A percentile compares a stretch with the other conserved stretches of the same genome.
phyloP scores from a whole-genome alignment of 1,140 invertebrate species.

The Cydia pomonella region DNA sequence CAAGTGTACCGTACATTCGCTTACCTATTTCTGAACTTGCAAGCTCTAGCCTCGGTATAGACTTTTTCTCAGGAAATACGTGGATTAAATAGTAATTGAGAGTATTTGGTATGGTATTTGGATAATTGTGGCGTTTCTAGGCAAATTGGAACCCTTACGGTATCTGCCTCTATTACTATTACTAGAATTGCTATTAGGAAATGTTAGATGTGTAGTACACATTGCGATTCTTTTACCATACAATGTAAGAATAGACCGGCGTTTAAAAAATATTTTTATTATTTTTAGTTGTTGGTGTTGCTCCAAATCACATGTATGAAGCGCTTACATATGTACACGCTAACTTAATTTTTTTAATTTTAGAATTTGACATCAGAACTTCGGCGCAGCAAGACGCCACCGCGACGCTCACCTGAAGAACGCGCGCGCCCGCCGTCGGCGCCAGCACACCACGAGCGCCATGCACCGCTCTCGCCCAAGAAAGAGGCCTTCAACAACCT shows the following conservation, averaged over 20 bases:
- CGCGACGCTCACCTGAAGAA: constrained; percentile 71
- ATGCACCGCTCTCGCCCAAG: constrained; percentile 79
- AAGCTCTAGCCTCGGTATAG: background rate
- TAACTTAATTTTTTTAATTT: constrained; percentile 36
- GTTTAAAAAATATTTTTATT: too few relatives aligned
- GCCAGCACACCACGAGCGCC: constrained; percentile 68
- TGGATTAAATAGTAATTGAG: constrained; percentile 35
- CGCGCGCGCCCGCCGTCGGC: constrained; percentile 78
- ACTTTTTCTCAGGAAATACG: constrained; percentile 24
- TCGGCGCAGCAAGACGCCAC: constrained; percentile 67
- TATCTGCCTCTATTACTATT: background rate
- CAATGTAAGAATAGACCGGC: background rate
- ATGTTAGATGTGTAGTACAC: background rate
- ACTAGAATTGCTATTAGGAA: background rate
- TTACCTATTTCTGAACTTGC: constrained; percentile 47
- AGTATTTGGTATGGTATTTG: background rate
- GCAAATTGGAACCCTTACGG: background rate
- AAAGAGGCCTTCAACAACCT: constrained; percentile 83
- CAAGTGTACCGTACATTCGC: constrained; percentile 43
- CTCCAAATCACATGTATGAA: too few relatives aligned
- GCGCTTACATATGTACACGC: too few relatives aligned
- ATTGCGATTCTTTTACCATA: background rate
- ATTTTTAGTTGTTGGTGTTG: too few relatives aligned
- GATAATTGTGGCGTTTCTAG: constrained; percentile 1
- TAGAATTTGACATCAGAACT: constrained; percentile 78